These are phyloP conservation scores for Lasioglossum zephyrum DNA, from an alignment of 2,888 invertebrate species.

Conservation along the genomic window DNA sequence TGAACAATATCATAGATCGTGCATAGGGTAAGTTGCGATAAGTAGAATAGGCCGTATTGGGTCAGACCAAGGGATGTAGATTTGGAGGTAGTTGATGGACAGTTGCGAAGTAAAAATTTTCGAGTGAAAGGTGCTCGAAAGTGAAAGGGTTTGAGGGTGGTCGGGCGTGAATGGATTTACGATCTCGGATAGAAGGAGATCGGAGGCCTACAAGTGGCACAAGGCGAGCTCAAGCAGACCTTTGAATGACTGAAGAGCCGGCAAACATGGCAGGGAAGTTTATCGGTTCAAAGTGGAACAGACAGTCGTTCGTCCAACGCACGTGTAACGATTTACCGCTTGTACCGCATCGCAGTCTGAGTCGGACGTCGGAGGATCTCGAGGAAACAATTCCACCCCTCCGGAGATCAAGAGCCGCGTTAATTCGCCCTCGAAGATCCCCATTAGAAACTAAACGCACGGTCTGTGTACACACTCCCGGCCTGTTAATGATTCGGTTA, in stretches of 20 bases:
- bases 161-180: not conserved
- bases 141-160: not conserved
- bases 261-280: not conserved
- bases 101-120: not conserved
- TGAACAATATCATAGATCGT: not conserved
- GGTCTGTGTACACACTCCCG: slow-evolving; percentile 43
- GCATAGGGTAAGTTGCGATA: not conserved
- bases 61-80: not conserved
- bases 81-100: not conserved
- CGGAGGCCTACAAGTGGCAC: not conserved
- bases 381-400: slow-evolving; percentile 9
- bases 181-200: not conserved
- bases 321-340: not conserved
- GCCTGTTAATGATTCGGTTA: slow-evolving; percentile 58
- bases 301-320: not conserved
- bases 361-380: slow-evolving; percentile 7
- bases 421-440: slow-evolving; percentile 46
- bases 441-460: slow-evolving; percentile 55
- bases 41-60: too few species aligned
- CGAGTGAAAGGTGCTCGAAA: not conserved
- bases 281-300: not conserved
- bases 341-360: not conserved
- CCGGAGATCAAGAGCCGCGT: slow-evolving; percentile 47
- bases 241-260: not conserved
- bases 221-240: not conserved